Base-by-base conservation (phyloP, 2,888 invertebrate genomes). In the Altica lythri region DNA sequence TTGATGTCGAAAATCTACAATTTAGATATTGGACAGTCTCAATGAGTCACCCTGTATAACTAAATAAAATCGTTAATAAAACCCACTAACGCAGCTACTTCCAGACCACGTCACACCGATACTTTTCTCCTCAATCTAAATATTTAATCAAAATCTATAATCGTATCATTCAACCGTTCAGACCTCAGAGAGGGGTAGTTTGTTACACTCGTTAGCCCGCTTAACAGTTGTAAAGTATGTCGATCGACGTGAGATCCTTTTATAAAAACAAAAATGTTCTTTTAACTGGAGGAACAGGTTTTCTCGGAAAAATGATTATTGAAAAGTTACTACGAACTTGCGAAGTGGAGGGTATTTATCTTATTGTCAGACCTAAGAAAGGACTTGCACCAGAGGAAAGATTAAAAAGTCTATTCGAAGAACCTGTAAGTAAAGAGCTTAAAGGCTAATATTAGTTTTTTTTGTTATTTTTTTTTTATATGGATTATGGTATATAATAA, bases 341-440 rank as follows among this genome's bases (percentile, higher is more conserved):
- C 18, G 65, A 68, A 18, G 57, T 71, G 4, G 60, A 67, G 12
- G 67, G 57, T 17, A 59, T 73, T 13, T 72, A 69, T 42, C 27
- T 74, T 25, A 57, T 74, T 25, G 65, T 71, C 8, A 57, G 73
- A 12, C 61, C 66, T 2, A 73, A 73, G 52, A 65, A 65, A 18
- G 70, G 71, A 14, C 58, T 66, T 6, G 51, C 52, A 1, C 60
- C 63, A 4, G 59, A 64, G 2, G 60, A 66, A 17, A 57, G 72
- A 3, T 59, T 72, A 9, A 78, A 82, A 17, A 82, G 83, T 49
- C 78, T 85, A 57, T 81, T 83, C 53, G 81, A 81, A 44, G 81
- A 83, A 61, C 78, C 80, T 65, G 86, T 85, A 61, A 78, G 79
- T 75, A 37, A n/a, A n/a, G n/a, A n/a, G n/a, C n/a, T n/a, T n/a